phyloP scores from a whole-genome alignment of 2,797 vertebrate species.

The Craterocephalus amniculus region DNA sequence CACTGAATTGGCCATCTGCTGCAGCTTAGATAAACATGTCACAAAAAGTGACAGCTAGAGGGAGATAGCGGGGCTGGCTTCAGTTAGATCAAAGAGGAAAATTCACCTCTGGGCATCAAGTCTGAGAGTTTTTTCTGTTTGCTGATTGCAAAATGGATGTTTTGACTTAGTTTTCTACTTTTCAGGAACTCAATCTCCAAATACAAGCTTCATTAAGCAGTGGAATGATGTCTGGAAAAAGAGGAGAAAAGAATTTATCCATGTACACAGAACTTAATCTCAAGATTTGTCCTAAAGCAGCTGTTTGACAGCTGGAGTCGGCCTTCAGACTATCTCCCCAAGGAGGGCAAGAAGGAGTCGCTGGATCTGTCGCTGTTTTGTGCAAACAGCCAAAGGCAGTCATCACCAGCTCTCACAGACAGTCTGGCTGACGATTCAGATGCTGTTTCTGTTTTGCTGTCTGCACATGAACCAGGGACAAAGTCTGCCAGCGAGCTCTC shows the following conservation, averaged over 20 bases:
- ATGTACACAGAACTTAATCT: conserved; percentile 6
- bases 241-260: conserved; percentile 19
- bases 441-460: conserved; percentile 18
- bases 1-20: conserved; percentile 12
- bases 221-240: conserved; percentile 47
- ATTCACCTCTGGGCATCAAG: neutral
- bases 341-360: neutral
- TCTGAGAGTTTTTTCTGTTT: neutral
- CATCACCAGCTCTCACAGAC: conserved; percentile 12
- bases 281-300: conserved; percentile 20
- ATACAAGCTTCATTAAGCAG: conserved; percentile 3
- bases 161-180: conserved; percentile 21
- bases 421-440: conserved; percentile 29
- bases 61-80: conserved; percentile 41
- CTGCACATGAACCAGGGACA: conserved; percentile 14
- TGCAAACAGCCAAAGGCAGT: conserved; percentile 29
- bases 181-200: conserved; percentile 45
- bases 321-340: conserved; percentile 7
- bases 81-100: conserved; percentile 1
- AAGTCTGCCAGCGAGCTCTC: conserved; percentile 13
- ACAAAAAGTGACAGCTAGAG: conserved; percentile 38
- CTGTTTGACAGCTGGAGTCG: conserved; percentile 28
- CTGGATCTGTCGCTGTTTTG: conserved; percentile 54
- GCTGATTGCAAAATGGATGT: conserved; percentile 4
- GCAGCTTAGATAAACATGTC: conserved; percentile 41